Evolutionary conservation across 2,888 invertebrate species (phyloP).

Genomic region (Coremacera marginata): DNA sequence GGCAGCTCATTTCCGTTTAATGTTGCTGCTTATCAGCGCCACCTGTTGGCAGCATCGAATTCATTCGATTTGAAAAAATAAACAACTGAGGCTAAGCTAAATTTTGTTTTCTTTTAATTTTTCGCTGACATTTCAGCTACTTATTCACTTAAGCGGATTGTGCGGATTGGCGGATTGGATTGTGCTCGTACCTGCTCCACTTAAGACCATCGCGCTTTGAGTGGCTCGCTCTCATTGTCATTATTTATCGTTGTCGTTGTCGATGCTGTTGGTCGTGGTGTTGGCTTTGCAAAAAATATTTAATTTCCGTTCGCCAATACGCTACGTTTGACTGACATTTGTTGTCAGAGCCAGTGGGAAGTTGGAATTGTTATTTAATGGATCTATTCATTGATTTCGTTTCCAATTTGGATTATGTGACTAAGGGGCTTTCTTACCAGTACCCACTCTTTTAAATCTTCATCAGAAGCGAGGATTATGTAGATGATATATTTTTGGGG

Average conservation of each 20-base stretch:
- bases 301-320: constrained; percentile 22
- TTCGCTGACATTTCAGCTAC: constrained; percentile 17
- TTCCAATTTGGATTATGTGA: constrained; percentile 18
- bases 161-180: not conserved
- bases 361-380: not conserved
- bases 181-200: not conserved
- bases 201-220: not conserved
- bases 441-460: too few species aligned
- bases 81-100: not conserved
- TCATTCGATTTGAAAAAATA: not conserved
- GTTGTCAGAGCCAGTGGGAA: not conserved
- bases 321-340: not conserved
- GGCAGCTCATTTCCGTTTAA: not conserved
- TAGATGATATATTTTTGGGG: too few species aligned
- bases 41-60: constrained; percentile 10
- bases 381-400: not conserved
- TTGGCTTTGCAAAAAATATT: constrained; percentile 3
- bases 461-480: too few species aligned
- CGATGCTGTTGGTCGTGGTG: not conserved
- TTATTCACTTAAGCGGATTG: constrained; percentile 26
- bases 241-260: not conserved
- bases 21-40: constrained; percentile 13
- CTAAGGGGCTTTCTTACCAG: not conserved
- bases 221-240: not conserved
- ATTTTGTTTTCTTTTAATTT: constrained; percentile 27